Evolutionary conservation across 2,797 vertebrate species (phyloP).

Genomic region (Danio albolineatus): DNA sequence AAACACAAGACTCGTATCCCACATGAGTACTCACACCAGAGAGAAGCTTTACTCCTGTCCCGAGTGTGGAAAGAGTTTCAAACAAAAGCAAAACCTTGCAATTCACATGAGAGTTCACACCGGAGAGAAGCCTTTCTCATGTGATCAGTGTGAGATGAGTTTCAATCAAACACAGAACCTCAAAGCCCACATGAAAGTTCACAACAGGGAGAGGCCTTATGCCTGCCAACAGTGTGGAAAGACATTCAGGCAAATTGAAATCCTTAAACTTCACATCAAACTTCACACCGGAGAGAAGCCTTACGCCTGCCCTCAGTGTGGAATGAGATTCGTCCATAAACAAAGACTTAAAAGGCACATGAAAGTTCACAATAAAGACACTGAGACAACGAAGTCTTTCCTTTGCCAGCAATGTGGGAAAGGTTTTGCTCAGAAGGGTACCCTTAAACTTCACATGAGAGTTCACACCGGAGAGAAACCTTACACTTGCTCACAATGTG

Average conservation of each 20-base stretch:
- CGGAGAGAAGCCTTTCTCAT: no score
- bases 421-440: slow-evolving; percentile 21
- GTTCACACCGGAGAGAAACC: slow-evolving; percentile 8
- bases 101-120: no score
- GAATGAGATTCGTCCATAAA: no score
- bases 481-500: background rate
- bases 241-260: slow-evolving; percentile 14
- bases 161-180: slow-evolving; percentile 28
- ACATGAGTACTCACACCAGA: no score
- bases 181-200: slow-evolving; percentile 21
- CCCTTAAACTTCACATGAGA: slow-evolving; percentile 16
- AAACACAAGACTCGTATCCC: no score
- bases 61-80: background rate
- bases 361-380: no score
- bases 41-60: no score
- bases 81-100: no score
- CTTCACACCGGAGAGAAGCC: slow-evolving; percentile 26
- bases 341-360: no score
- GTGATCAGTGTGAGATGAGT: no score
- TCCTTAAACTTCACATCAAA: background rate
- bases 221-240: slow-evolving; percentile 10
- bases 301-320: slow-evolving; percentile 7
- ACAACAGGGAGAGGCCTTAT: slow-evolving; percentile 17
- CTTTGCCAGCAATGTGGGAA: background rate
- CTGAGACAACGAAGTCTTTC: no score